Percentiles rank a stretch among this genome's conserved stretches.
Evolutionary conservation across 2,113 vertebrate genomes (phyloP).

Genomic region (Axis porcinus): DNA sequence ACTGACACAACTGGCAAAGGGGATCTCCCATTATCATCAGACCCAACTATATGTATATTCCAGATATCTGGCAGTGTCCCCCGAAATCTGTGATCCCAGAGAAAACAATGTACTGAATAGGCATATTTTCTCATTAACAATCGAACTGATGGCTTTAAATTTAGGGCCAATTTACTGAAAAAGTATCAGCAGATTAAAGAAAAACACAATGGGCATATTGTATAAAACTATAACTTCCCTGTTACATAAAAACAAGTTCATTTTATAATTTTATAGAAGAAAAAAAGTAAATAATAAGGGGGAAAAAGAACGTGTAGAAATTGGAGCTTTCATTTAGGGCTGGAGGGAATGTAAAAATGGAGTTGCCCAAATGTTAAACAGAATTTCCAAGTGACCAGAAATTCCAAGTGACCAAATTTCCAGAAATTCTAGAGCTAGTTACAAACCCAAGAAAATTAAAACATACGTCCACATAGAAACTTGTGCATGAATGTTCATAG

Average conservation of each 20-base stretch:
- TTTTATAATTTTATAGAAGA: background rate
- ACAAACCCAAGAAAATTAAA: background rate
- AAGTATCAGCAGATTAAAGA: background rate
- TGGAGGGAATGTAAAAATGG: background rate
- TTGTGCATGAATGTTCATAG: background rate
- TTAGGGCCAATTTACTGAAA: background rate
- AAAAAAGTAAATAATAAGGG: background rate
- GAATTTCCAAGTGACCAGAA: too few relatives aligned
- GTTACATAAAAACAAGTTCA: background rate
- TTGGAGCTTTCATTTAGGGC: background rate
- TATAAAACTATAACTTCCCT: background rate
- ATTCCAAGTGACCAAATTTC: too few relatives aligned
- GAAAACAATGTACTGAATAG: background rate
- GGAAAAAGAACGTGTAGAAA: too few relatives aligned
- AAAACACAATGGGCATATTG: background rate
- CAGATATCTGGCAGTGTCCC: background rate
- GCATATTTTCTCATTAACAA: background rate
- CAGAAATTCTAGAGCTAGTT: too few relatives aligned
- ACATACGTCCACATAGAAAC: background rate
- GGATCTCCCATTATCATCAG: fast-evolving
- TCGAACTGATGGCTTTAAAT: background rate
- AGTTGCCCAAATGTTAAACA: background rate
- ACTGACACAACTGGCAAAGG: background rate
- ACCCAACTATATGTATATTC: too few relatives aligned
- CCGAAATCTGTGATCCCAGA: background rate